Percentiles rank a stretch among this genome's conserved stretches.
These are phyloP conservation scores for Acanthosoma haemorrhoidale DNA, from an alignment of 2,888 invertebrate species.

Conservation along the genomic window DNA sequence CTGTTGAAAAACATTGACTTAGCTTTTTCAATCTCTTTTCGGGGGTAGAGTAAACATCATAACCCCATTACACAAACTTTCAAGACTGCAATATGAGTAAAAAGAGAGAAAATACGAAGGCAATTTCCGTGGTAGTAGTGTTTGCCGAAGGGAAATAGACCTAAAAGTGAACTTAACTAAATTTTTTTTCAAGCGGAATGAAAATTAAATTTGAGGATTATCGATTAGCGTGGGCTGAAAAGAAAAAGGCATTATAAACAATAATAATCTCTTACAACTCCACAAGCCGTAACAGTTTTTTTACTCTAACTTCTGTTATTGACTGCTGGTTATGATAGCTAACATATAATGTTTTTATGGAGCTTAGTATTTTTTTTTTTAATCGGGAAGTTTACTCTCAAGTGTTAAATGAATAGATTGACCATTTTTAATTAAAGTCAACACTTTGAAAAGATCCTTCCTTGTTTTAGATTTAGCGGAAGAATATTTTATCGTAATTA, in stretches of 20 bases:
- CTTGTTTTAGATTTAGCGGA: not conserved
- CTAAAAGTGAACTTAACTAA: not conserved
- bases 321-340: too few species aligned
- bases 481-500: slow-evolving; percentile 9
- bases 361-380: too few species aligned
- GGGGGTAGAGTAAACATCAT: not conserved
- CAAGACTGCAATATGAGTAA: not conserved
- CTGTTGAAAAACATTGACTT: not conserved
- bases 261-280: too few species aligned
- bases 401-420: too few species aligned
- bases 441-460: not conserved
- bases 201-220: too few species aligned
- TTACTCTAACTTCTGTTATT: too few species aligned
- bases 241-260: too few species aligned
- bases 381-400: too few species aligned
- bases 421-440: not conserved
- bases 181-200: too few species aligned
- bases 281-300: too few species aligned
- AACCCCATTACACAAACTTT: not conserved
- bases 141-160: not conserved
- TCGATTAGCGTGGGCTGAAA: too few species aligned
- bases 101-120: not conserved
- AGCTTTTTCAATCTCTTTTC: not conserved
- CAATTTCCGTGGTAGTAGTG: not conserved
- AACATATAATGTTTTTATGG: too few species aligned